phyloP scores from a whole-genome alignment of 2,888 invertebrate species.

The Drosophila helvetica region DNA sequence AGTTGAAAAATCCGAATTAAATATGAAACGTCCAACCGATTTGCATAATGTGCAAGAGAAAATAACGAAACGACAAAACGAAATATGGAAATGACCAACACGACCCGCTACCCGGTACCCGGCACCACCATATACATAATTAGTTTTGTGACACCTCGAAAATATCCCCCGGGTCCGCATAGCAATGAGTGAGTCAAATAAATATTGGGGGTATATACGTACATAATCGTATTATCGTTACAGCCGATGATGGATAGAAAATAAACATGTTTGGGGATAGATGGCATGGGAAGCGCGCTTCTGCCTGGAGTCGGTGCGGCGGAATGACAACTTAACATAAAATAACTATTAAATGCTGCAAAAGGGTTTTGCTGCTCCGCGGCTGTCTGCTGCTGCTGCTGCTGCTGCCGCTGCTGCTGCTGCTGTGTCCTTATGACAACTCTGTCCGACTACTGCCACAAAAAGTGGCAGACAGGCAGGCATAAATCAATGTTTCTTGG shows the following conservation, averaged over 20 bases:
- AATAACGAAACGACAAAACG: conserved; percentile 24
- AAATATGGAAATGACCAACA: conserved; percentile 8
- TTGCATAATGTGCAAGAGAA: conserved; percentile 33
- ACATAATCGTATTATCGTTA: conserved; percentile 29
- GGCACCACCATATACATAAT: conserved; percentile 42
- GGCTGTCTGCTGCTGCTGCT: conserved; percentile 6
- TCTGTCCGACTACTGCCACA: conserved; percentile 60
- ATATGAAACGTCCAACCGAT: conserved; percentile 18
- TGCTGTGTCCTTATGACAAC: conserved; percentile 74
- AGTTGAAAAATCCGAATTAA: conserved; percentile 22
- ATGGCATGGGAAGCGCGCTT: conserved; percentile 28
- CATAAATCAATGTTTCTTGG: conserved; percentile 69
- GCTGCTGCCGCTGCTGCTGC: conserved; percentile 13
- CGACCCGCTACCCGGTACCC: not conserved
- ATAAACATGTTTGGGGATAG: conserved; percentile 40
- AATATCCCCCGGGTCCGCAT: conserved; percentile 33
- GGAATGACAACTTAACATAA: conserved; percentile 66
- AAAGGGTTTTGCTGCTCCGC: conserved; percentile 55
- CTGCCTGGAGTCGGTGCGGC: conserved; percentile 1
- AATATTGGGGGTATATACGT: conserved; percentile 10
- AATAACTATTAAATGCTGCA: conserved; percentile 70
- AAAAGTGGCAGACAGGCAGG: conserved; percentile 67
- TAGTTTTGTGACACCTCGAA: conserved; percentile 60
- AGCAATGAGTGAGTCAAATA: conserved; percentile 42
- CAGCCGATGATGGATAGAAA: conserved; percentile 39